Conservation (phyloP, 2,113 vertebrate genomes). For the Rhinichthys klamathensis region DNA sequence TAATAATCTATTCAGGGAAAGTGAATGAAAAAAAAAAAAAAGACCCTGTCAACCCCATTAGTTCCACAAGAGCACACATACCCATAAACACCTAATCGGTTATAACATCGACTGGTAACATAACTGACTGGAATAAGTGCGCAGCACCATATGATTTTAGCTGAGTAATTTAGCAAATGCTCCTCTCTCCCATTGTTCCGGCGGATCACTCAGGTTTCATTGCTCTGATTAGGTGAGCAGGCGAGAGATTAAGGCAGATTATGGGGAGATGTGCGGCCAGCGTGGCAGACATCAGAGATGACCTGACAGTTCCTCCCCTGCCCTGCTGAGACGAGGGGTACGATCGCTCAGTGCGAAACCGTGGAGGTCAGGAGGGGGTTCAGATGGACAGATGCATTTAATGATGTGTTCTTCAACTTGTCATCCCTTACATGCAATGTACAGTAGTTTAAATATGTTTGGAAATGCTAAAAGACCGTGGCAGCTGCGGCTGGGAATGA, state of each 20-base stretch:
- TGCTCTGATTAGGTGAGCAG: slow-evolving; percentile 87
- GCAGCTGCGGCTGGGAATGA: neutral
- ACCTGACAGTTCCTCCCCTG: slow-evolving; percentile 14
- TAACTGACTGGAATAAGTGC: slow-evolving; percentile 84
- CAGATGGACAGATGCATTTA: slow-evolving; percentile 9
- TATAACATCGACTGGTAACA: slow-evolving; percentile 71
- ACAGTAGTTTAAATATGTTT: neutral
- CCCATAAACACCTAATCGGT: slow-evolving; percentile 67
- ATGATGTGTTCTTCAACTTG: neutral
- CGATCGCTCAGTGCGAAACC: neutral
- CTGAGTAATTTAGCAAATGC: slow-evolving; percentile 89
- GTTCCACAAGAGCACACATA: slow-evolving; percentile 44
- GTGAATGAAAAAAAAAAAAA: slow-evolving; percentile 25
- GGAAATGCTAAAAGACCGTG: neutral
- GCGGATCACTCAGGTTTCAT: slow-evolving; percentile 84
- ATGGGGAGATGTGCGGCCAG: slow-evolving; percentile 85
- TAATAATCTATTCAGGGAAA: neutral
- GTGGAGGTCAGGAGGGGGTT: slow-evolving; percentile 1
- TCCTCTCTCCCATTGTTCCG: slow-evolving; percentile 81
- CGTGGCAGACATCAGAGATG: slow-evolving; percentile 70
- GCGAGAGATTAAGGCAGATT: slow-evolving; percentile 87
- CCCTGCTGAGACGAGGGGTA: neutral
- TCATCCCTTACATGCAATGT: neutral
- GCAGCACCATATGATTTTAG: slow-evolving; percentile 82
- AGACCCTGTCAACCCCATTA: slow-evolving; percentile 14